phyloP scores from a whole-genome alignment of 30 jellyfish, hydroid and myxozoan genomes.

The Nemopilema nomurai region DNA sequence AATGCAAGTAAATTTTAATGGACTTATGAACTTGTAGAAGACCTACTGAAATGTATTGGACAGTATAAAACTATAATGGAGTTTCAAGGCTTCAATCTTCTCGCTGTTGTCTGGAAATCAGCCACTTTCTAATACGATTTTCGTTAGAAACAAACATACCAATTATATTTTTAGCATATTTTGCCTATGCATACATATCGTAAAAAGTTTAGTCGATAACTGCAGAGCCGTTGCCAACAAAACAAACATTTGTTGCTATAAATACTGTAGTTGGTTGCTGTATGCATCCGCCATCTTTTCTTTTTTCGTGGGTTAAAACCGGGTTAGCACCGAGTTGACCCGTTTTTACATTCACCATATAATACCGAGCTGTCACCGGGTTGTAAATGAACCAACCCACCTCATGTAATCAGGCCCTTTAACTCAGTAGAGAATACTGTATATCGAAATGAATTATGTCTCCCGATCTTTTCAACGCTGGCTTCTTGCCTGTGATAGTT shows the following conservation, averaged over 20 bases:
- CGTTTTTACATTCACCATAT: background rate
- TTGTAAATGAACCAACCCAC: too few species aligned
- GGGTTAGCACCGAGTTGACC: background rate
- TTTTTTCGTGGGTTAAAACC: background rate
- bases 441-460: too few species aligned
- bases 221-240: too few species aligned
- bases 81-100: background rate
- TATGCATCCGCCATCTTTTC: slow-evolving; percentile 10
- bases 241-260: too few species aligned
- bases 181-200: slow-evolving; percentile 19
- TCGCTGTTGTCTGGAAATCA: slow-evolving; percentile 4
- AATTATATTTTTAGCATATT: background rate
- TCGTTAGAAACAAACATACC: too few species aligned
- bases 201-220: slow-evolving; percentile 11
- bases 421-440: too few species aligned
- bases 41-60: background rate
- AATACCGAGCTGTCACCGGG: too few species aligned
- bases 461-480: too few species aligned
- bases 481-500: too few species aligned
- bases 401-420: too few species aligned
- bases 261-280: slow-evolving; percentile 5
- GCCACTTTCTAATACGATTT: background rate
- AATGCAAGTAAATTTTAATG: background rate
- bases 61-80: background rate
- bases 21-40: background rate